These are phyloP conservation scores for Lasioglossum marginatum DNA, from an alignment of 2,888 invertebrate species.

Conservation along the genomic window DNA sequence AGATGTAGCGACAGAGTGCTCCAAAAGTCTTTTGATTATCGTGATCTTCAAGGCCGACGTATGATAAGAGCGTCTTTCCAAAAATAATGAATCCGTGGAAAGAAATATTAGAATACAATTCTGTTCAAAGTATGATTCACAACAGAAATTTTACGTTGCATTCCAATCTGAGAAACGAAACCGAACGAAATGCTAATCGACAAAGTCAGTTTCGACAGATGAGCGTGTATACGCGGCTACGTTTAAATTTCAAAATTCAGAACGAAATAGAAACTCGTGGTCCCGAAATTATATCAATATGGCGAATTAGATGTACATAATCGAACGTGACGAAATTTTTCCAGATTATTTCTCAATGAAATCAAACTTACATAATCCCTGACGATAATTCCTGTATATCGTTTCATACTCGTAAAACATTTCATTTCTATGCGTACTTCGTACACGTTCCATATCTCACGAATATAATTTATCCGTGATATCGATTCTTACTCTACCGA, in stretches of 20 bases:
- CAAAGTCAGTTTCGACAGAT: neutral
- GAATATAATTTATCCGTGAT: neutral
- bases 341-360: conserved; percentile 9
- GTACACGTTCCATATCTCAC: neutral
- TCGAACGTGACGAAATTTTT: conserved; percentile 4
- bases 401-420: neutral
- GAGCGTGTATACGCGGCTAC: neutral
- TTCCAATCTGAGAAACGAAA: neutral
- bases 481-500: neutral
- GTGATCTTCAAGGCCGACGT: conserved; percentile 31
- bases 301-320: neutral
- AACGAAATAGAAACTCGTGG: neutral
- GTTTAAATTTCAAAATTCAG: neutral
- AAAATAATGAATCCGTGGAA: neutral
- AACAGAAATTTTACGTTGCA: neutral
- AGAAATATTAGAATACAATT: neutral
- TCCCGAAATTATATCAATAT: neutral
- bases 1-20: conserved; percentile 35
- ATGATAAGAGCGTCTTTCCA: conserved; percentile 36
- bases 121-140: neutral
- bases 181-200: neutral
- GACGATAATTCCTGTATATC: conserved; percentile 7
- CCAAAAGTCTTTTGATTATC: conserved; percentile 9
- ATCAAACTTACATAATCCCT: conserved; percentile 16
- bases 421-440: neutral